Conservation (phyloP, 2,888 invertebrate species). For the Leptinotarsa rubiginosa region DNA sequence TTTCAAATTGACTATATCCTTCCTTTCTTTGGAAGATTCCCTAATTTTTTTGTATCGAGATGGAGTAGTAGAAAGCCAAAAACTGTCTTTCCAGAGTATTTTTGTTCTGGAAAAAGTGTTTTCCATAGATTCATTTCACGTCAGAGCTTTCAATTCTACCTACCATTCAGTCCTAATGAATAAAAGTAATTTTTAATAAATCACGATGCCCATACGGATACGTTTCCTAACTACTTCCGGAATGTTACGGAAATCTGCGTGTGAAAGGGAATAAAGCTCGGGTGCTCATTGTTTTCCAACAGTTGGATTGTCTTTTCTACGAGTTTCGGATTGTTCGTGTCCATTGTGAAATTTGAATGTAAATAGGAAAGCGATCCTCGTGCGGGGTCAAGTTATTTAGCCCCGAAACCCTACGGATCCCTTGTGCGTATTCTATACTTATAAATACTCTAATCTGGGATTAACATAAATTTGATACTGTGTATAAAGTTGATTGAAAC, state of each 20-base stretch:
- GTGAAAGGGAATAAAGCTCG: conserved; percentile 3
- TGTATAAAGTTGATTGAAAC: conserved; percentile 11
- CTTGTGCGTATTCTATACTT: conserved; percentile 8
- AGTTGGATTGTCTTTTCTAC: neutral
- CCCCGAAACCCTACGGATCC: neutral
- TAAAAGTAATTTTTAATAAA: neutral
- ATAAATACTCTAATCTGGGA: conserved; percentile 15
- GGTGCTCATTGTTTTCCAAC: conserved; percentile 15
- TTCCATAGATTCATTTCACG: too few relatives aligned
- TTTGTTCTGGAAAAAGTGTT: too few relatives aligned
- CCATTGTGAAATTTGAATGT: conserved; percentile 13
- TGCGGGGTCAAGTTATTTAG: conserved; percentile 17
- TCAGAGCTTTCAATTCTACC: too few relatives aligned
- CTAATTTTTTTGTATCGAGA: too few relatives aligned
- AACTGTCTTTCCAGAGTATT: too few relatives aligned
- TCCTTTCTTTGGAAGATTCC: too few relatives aligned
- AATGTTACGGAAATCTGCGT: conserved; percentile 8
- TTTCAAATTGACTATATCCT: too few relatives aligned
- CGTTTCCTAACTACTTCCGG: neutral
- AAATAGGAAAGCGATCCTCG: conserved; percentile 12
- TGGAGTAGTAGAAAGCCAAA: too few relatives aligned
- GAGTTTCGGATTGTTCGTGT: conserved; percentile 12
- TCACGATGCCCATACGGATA: neutral
- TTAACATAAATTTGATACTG: conserved; percentile 14
- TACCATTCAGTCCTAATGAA: neutral